Evolutionary conservation across 2,113 vertebrate species (phyloP).

Genomic region (Erythrolamprus reginae): DNA sequence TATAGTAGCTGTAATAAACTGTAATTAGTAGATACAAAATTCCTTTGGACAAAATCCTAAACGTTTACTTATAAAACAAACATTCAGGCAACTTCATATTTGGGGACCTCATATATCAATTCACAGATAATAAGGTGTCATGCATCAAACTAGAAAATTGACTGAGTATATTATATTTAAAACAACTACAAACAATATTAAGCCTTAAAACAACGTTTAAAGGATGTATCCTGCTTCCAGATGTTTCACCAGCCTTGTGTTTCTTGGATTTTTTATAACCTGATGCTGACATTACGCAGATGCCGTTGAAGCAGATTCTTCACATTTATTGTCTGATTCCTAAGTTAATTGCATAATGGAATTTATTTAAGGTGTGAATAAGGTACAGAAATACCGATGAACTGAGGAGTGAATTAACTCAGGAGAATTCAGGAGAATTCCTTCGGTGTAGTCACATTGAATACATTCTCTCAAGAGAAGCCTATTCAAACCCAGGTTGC

Average conservation of each 20-base stretch:
- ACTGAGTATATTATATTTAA: not conserved
- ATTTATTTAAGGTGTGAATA: not conserved
- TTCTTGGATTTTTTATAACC: not conserved
- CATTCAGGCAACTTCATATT: not conserved
- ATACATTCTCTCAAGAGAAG: not conserved
- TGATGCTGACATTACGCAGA: not conserved
- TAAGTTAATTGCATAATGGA: not conserved
- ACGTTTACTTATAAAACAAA: not conserved
- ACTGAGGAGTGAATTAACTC: not conserved
- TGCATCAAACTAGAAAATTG: not conserved
- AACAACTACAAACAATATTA: too few relatives aligned
- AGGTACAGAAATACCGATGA: not conserved
- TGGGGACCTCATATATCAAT: not conserved
- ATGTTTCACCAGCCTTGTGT: not conserved
- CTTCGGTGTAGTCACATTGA: not conserved
- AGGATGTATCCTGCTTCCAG: not conserved
- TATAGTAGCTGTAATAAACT: not conserved
- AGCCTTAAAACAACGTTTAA: not conserved
- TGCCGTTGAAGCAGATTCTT: not conserved
- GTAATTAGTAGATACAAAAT: not conserved
- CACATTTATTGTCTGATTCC: not conserved
- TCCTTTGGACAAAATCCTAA: not conserved
- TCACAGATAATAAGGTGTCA: not conserved
- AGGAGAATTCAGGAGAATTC: not conserved
- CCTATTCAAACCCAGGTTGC: not conserved